phyloP scores from a whole-genome alignment of 2,888 invertebrate species.

The Siphlonurus alternatus region DNA sequence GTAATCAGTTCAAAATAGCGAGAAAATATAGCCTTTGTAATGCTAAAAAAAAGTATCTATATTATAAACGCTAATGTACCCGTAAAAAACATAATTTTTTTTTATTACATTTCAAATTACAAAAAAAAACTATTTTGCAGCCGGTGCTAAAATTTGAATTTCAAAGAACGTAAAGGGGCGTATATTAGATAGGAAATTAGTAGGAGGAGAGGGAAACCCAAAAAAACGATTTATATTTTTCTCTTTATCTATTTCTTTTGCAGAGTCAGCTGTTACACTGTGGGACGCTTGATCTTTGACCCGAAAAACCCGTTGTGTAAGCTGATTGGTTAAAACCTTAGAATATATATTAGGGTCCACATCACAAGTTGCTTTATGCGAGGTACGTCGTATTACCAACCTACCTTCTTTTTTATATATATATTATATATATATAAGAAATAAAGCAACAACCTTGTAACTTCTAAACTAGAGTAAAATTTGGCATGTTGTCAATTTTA shows the following conservation, averaged over 20 bases:
- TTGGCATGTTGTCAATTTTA: background rate
- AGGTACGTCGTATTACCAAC: no score
- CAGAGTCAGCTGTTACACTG: background rate
- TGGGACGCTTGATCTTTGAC: background rate
- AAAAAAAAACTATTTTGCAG: no score
- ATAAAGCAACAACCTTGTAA: background rate
- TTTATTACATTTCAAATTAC: no score
- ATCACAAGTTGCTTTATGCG: no score
- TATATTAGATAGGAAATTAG: background rate
- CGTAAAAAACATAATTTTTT: no score
- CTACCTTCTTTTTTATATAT: no score
- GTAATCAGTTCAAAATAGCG: no score
- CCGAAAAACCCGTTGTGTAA: background rate
- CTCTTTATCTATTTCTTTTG: background rate
- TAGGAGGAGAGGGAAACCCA: background rate
- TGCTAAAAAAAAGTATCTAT: no score
- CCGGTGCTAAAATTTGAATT: background rate
- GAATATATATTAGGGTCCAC: no score
- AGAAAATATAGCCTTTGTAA: no score
- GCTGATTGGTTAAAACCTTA: background rate
- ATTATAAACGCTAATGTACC: no score
- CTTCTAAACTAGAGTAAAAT: background rate
- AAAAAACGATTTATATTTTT: background rate
- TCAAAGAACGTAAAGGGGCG: background rate
- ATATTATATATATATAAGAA: no score